Evolutionary conservation across 2,888 invertebrate genomes (phyloP), one percentile per base, ranked within the genome.

Genomic region (Troides oblongomaculatus): DNA sequence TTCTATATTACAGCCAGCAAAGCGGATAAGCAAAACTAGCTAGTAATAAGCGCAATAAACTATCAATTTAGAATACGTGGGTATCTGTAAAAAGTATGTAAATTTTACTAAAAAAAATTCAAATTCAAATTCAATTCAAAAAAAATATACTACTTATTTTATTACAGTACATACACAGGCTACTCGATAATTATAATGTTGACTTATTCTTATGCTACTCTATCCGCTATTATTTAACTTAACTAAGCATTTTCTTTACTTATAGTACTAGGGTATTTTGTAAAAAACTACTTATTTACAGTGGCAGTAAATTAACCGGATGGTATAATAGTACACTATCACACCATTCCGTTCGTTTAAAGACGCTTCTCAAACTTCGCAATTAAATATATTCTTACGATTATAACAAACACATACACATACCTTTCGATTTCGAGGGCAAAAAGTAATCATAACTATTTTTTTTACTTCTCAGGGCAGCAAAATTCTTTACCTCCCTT

Each of bases 111-210:
- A 39, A 39, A 39, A 39, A 39, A 10, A 10, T 30, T 3, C 30
- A 39, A n/a, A n/a, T n/a, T n/a, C n/a, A n/a, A n/a, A n/a, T n/a
- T n/a, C n/a, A n/a, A n/a, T n/a, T n/a, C n/a, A n/a, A n/a, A 12
- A 1, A 58, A 53, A 18, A 2, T 53, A 5, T 53, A 53, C n/a
- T n/a, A 18, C 0, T n/a, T 53, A n/a, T 12, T 53, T 18, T n/a
- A 8, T 53, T n/a, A 53, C 53, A 53, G n/a, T 53, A n/a, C 53
- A 53, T 14, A 17, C 10, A 8, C 14, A 3, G 5, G 1, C 53
- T 53, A n/a, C 5, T 18, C 50, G 53, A 36, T 50, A 62, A 68
- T 68, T 68, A 68, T 58, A 39, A 46, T 57, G 62, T 58, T 62
- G 43, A 57, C 43, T 7, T 62, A 6, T 62, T 67, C 46, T 66